phyloP scores from a whole-genome alignment of 2,797 vertebrate genomes.

The Luscinia megarhynchos region DNA sequence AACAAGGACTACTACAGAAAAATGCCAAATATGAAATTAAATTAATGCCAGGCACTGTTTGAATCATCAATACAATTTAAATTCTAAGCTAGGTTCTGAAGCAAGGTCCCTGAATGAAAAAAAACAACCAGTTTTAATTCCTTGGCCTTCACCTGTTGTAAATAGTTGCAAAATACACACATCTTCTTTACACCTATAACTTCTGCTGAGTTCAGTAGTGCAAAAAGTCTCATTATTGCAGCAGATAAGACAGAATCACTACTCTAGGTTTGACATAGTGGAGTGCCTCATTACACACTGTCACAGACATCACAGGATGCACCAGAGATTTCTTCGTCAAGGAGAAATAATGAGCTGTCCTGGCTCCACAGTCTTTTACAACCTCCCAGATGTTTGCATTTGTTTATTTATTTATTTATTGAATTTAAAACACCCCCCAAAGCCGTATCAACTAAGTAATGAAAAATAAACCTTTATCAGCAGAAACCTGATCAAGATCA shows the following conservation, averaged over 20 bases:
- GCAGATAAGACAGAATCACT: constrained; percentile 24
- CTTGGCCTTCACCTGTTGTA: not conserved
- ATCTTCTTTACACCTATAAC: constrained; percentile 1
- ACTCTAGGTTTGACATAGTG: constrained; percentile 33
- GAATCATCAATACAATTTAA: not conserved
- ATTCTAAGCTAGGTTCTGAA: not conserved
- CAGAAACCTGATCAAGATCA: constrained; percentile 50
- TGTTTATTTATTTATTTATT: not conserved
- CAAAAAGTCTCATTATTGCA: constrained; percentile 43
- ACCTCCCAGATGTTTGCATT: constrained; percentile 24
- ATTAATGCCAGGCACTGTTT: not conserved
- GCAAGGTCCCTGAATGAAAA: not conserved
- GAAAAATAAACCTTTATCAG: constrained; percentile 28
- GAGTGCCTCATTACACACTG: constrained; percentile 51
- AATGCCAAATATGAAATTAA: not conserved
- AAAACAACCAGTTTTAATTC: not conserved
- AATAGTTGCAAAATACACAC: not conserved
- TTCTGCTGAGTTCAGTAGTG: constrained; percentile 23
- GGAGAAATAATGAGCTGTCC: constrained; percentile 72
- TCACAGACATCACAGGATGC: constrained; percentile 61
- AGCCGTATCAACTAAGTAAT: not conserved
- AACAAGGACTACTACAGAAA: not conserved
- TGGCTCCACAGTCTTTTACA: constrained; percentile 38
- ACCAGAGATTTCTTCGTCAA: constrained; percentile 40
- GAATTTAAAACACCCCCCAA: constrained; percentile 12